Base-by-base conservation (phyloP, 2,797 vertebrate species). In the Borostomias antarcticus region DNA sequence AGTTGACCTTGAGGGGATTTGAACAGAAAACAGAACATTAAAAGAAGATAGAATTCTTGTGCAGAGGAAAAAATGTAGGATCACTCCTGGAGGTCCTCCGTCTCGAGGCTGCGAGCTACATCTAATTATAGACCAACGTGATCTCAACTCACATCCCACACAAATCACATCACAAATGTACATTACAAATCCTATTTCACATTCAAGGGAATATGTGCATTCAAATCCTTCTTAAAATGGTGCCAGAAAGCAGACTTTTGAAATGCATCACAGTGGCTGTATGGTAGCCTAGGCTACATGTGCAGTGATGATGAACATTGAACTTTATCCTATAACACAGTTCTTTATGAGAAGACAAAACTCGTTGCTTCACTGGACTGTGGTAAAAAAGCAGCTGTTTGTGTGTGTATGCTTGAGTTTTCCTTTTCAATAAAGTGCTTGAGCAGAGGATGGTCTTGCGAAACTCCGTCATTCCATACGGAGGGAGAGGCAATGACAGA, bases 1-100 rank as follows among this genome's bases (percentile, higher is more conserved):
- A n/a, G n/a, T 72, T 79, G 82, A 85, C 84, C 82, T 77, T 23
- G 58, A 80, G 78, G 78, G 62, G 32, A 50, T 72, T 51, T 68
- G 43, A 64, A 66, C 74, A 61, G 45, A 74, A 33, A 66, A 61
- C 1, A 21, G 72, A 66, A 43, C 30, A 11, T 59, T 69, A 77
- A 45, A 45, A 54, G 62, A 32, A 72, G 71, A 79, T 5, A 61
- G 17, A 77, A 77, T 62, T 69, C 35, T 23, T 68, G 10, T 35
- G 28, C 21, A 43, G 29, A 17, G 23, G 50, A 28, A 25, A 28
- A 25, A 29, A 26, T 8, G 26, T 43, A 28, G 17, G 51, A 29
- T 40, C n/a, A 26, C 23, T 73, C 70, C 37, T 58, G 48, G 58
- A 66, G 45, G 68, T 82, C 73, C 48, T 23, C 72, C 68, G 65